A percentile compares a stretch with the other conserved stretches of the same genome.
phyloP scores from a whole-genome alignment of 2,113 vertebrate species.

The Siphamia tubifer region DNA sequence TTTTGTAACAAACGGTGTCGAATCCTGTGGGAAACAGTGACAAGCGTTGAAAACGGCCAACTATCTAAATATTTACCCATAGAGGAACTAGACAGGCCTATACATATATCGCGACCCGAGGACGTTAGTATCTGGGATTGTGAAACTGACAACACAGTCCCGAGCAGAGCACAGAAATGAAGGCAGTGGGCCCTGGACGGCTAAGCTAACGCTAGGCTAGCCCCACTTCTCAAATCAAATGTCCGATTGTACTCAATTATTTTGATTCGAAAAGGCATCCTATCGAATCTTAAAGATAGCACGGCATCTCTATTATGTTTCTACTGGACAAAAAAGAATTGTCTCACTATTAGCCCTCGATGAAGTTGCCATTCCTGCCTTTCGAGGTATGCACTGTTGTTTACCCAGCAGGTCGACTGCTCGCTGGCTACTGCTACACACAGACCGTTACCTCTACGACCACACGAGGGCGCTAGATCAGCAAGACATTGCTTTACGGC shows the following conservation, averaged over 20 bases:
- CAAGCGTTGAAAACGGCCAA: constrained; percentile 1
- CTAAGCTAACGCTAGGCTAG: constrained; percentile 71
- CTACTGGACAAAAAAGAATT: constrained; percentile 26
- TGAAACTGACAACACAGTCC: constrained; percentile 76
- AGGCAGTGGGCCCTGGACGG: constrained; percentile 61
- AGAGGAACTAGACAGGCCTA: constrained; percentile 36
- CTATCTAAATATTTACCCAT: background rate
- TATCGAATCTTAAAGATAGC: background rate
- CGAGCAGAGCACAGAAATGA: constrained; percentile 59
- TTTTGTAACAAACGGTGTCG: constrained; percentile 37
- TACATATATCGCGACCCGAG: constrained; percentile 35
- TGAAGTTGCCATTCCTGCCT: constrained; percentile 81
- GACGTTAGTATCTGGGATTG: constrained; percentile 54
- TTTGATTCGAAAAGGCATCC: background rate
- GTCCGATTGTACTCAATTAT: constrained; percentile 32
- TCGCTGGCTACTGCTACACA: constrained; percentile 44
- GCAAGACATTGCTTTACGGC: constrained; percentile 34
- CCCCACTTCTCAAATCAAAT: constrained; percentile 49
- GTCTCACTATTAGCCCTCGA: constrained; percentile 69
- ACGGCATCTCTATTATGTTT: background rate
- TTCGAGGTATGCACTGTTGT: constrained; percentile 76
- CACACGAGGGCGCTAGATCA: constrained; percentile 42
- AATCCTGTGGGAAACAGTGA: constrained; percentile 32
- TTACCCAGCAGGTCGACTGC: constrained; percentile 73
- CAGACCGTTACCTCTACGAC: background rate